phyloP scores from a whole-genome alignment of 92 coral and sea anemone genomes.

The Micromussa lordhowensis region DNA sequence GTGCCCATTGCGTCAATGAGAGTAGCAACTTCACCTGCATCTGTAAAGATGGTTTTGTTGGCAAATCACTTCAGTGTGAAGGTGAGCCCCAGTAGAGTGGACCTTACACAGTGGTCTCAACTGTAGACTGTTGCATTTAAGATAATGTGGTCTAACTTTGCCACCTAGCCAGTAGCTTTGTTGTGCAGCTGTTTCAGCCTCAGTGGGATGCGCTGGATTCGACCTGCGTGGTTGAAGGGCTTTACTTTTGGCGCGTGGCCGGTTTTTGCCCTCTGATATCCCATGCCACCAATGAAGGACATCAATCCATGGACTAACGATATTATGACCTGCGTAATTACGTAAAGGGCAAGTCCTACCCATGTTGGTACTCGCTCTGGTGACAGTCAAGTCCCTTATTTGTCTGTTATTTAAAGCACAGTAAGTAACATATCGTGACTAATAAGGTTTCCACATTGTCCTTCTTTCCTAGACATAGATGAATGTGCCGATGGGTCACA shows the following conservation, averaged over 20 bases:
- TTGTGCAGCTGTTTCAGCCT: not conserved
- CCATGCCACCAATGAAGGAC: not conserved
- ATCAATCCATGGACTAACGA: not conserved
- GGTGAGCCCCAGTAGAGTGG: conserved; percentile 1
- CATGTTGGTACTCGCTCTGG: not conserved
- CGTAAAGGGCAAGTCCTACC: not conserved
- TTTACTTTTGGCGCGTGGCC: not conserved
- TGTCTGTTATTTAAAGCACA: not conserved
- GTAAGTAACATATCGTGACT: not conserved
- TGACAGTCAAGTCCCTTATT: not conserved
- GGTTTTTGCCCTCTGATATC: not conserved
- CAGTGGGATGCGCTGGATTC: not conserved
- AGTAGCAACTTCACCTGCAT: conserved; percentile 25
- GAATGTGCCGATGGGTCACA: conserved; percentile 27
- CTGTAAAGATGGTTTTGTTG: conserved; percentile 34
- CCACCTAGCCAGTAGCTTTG: too few relatives aligned
- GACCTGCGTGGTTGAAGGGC: not conserved
- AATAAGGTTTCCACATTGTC: not conserved
- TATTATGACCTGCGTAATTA: not conserved
- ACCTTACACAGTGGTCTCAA: not conserved
- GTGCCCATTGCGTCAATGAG: conserved; percentile 31
- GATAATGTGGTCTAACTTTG: too few relatives aligned
- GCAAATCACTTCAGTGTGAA: conserved; percentile 3
- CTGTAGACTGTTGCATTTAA: not conserved
- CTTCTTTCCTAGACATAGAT: conserved; percentile 25